Evolutionary conservation across 2,888 invertebrate genomes (phyloP), one percentile per base, ranked within the genome.

Genomic region (Molorchus minor): DNA sequence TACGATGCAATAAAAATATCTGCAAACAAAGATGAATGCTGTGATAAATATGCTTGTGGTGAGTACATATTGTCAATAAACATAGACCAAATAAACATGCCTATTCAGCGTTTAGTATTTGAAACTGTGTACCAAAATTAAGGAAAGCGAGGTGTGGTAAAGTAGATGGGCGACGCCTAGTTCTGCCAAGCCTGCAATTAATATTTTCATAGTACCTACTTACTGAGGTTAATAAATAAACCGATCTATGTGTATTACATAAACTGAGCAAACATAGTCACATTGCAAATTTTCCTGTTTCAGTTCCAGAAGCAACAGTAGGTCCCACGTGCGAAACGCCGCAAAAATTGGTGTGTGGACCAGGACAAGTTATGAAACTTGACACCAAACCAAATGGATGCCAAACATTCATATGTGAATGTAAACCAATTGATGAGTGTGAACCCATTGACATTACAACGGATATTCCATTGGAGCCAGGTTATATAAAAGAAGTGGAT

Each of bases 361-460:
- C 82, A 49, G 90, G 87, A 7, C 93, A 93, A 79, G 83, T 85
- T 4, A 83, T 88, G 68, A 92, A 91, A 74, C 81, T 87, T 57
- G 86, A 87, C 68, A 86, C 82, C 0, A 86, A 84, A 21, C 62
- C 85, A 0, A 84, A 88, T 68, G 89, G 88, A 3, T 93, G 93
- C 78, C 86, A 86, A 25, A 86, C 88, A 68, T 91, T 88, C 64
- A 84, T 90, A 61, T 93, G 93, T 72, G 92, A 90, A 81, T 93
- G 93, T 73, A 87, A 87, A 73, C 90, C 91, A 0, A 77, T 82
- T 2, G 86, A 87, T 38, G 87, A 92, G 64, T 93, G 93, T 73
- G 86, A 86, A 3, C 75, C 77, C 0, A 70, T 86, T 1, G 84
- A 83, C 51, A 78, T 82, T 12, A 66, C 70, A 7, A 67, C 66